phyloP scores from a whole-genome alignment of 2,888 invertebrate genomes.

The Xylocampa areola region DNA sequence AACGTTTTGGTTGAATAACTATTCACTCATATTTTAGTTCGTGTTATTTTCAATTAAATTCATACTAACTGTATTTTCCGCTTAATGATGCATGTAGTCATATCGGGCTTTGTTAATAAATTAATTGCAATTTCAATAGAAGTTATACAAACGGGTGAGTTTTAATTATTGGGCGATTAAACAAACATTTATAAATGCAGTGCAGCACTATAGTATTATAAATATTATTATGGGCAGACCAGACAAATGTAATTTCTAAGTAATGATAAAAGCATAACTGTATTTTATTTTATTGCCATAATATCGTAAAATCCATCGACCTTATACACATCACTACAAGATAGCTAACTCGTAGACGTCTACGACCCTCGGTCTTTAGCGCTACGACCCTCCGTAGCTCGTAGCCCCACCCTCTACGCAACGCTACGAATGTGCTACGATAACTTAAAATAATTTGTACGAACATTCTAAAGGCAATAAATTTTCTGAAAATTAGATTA shows the following conservation, averaged over 20 bases:
- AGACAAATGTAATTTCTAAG: too few relatives aligned
- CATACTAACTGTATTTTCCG: not conserved
- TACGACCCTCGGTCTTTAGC: constrained; percentile 45
- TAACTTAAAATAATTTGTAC: constrained; percentile 48
- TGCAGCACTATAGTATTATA: too few relatives aligned
- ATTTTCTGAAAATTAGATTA: constrained; percentile 51
- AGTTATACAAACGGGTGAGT: not conserved
- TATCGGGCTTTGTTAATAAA: not conserved
- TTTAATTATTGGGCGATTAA: too few relatives aligned
- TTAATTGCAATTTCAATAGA: not conserved
- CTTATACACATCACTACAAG: constrained; percentile 23
- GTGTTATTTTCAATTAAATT: constrained; percentile 8
- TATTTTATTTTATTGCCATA: not conserved
- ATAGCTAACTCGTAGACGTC: constrained; percentile 26
- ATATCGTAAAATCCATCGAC: constrained; percentile 19
- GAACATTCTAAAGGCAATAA: constrained; percentile 49
- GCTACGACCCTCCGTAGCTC: constrained; percentile 61
- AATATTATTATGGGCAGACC: too few relatives aligned
- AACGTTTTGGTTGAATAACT: constrained; percentile 16
- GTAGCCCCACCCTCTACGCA: constrained; percentile 55
- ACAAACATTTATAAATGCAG: too few relatives aligned
- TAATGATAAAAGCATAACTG: too few relatives aligned
- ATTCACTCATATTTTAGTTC: constrained; percentile 3
- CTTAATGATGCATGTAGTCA: not conserved
- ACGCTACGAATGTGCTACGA: constrained; percentile 41